Evolutionary conservation across 2,113 vertebrate species (phyloP).

Genomic region (Toxotes chatareus): DNA sequence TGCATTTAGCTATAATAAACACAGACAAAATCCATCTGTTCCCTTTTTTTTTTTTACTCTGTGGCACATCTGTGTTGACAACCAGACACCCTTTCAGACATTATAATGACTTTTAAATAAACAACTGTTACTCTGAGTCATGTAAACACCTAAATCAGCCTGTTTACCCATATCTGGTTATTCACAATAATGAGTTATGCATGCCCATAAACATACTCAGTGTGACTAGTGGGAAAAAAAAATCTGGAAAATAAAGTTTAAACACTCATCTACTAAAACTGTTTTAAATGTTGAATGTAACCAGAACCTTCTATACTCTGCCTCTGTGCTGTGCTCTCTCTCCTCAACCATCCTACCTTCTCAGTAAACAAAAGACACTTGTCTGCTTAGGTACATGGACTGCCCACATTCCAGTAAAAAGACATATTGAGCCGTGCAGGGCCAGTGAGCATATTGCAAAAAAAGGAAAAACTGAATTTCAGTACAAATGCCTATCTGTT

Average conservation of each 20-base stretch:
- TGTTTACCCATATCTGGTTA: slow-evolving; percentile 21
- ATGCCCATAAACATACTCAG: slow-evolving; percentile 11
- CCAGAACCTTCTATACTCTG: neutral
- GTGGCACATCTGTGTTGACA: neutral
- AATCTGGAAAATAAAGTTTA: slow-evolving; percentile 28
- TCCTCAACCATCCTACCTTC: slow-evolving; percentile 26
- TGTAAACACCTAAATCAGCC: slow-evolving; percentile 14
- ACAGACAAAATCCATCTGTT: neutral
- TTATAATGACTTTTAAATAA: slow-evolving; percentile 13
- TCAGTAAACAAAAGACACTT: slow-evolving; percentile 62
- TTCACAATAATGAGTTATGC: slow-evolving; percentile 20
- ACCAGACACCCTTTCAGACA: neutral
- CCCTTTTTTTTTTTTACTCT: neutral
- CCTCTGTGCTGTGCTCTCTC: neutral
- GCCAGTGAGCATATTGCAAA: slow-evolving; percentile 26
- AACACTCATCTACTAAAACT: slow-evolving; percentile 1
- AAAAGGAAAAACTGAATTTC: slow-evolving; percentile 55
- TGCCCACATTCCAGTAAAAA: slow-evolving; percentile 55
- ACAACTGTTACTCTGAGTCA: slow-evolving; percentile 5
- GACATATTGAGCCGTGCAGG: slow-evolving; percentile 29
- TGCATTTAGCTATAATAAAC: neutral
- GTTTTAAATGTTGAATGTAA: slow-evolving; percentile 18
- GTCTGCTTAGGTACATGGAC: slow-evolving; percentile 33
- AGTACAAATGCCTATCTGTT: slow-evolving; percentile 58
- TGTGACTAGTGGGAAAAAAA: neutral